phyloP scores from a whole-genome alignment of 2,797 vertebrate species.

The Prionace glauca region DNA sequence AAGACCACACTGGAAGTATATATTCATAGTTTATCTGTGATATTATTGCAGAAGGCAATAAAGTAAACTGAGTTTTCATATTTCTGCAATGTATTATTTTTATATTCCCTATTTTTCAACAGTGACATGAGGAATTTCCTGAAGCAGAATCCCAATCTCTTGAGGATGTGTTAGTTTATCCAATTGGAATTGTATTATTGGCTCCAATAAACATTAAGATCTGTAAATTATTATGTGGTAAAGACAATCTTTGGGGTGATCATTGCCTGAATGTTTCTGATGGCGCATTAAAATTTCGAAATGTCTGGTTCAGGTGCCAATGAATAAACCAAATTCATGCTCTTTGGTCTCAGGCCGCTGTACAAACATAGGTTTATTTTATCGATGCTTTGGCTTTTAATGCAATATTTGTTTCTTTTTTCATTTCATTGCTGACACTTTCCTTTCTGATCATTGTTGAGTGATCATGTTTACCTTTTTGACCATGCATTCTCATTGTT shows the following conservation, averaged over 20 bases:
- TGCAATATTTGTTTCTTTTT: not conserved
- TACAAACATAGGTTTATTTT: not conserved
- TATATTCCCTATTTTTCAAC: not conserved
- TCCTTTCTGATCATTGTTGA: not conserved
- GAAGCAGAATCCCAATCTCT: not conserved
- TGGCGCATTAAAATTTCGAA: not conserved
- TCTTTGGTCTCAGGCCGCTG: not conserved
- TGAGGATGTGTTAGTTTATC: not conserved
- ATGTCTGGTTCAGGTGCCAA: not conserved
- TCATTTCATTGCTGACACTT: not conserved
- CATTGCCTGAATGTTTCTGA: not conserved
- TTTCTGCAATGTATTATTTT: not conserved
- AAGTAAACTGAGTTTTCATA: not conserved
- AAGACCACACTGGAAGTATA: slow-evolving; percentile 14
- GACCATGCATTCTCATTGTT: not conserved
- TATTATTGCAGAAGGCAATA: not conserved
- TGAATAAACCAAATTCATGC: not conserved
- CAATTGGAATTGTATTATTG: not conserved
- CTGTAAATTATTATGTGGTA: not conserved
- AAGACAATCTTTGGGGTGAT: not conserved
- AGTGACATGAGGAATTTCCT: not conserved
- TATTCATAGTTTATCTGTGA: not conserved
- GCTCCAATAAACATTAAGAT: not conserved
- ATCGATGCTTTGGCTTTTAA: not conserved
- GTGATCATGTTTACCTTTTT: not conserved